These are phyloP conservation scores for Polyergus mexicanus DNA, from an alignment of 1,140 invertebrate species.

Conservation along the genomic window DNA sequence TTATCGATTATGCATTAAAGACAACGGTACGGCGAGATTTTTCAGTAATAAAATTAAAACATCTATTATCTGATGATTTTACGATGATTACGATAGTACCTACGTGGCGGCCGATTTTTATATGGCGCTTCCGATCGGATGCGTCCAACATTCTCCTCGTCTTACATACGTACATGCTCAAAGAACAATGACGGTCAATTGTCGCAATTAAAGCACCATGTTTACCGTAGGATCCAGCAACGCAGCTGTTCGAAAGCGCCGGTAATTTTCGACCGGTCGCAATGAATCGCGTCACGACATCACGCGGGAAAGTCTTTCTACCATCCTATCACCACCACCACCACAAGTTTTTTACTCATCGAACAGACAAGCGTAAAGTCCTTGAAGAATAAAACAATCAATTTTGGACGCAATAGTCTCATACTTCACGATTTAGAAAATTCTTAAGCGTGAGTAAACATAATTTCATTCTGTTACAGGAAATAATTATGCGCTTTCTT, in stretches of 20 bases:
- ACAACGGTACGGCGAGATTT: neutral
- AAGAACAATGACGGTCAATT: constrained; percentile 71
- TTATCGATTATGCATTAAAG: neutral
- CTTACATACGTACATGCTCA: constrained; percentile 42
- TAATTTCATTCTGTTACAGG: too few relatives aligned
- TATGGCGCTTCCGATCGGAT: neutral
- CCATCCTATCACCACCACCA: too few relatives aligned
- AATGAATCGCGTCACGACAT: constrained; percentile 55
- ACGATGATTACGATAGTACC: neutral
- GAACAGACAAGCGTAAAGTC: neutral
- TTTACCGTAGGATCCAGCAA: constrained; percentile 66
- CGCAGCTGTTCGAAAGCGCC: constrained; percentile 65
- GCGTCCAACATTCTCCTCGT: constrained; percentile 35
- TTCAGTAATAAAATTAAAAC: neutral
- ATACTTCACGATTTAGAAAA: too few relatives aligned
- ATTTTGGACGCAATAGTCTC: too few relatives aligned
- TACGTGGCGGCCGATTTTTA: constrained; percentile 10
- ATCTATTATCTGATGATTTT: neutral
- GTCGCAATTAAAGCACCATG: constrained; percentile 65
- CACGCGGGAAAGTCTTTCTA: constrained; percentile 10
- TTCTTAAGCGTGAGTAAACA: too few relatives aligned
- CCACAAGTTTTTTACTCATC: too few relatives aligned
- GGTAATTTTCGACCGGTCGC: constrained; percentile 41
- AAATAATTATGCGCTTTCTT: too few relatives aligned
- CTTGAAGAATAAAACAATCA: neutral